Base-by-base conservation (phyloP, 2,113 vertebrate species). In the Sturnira hondurensis region DNA sequence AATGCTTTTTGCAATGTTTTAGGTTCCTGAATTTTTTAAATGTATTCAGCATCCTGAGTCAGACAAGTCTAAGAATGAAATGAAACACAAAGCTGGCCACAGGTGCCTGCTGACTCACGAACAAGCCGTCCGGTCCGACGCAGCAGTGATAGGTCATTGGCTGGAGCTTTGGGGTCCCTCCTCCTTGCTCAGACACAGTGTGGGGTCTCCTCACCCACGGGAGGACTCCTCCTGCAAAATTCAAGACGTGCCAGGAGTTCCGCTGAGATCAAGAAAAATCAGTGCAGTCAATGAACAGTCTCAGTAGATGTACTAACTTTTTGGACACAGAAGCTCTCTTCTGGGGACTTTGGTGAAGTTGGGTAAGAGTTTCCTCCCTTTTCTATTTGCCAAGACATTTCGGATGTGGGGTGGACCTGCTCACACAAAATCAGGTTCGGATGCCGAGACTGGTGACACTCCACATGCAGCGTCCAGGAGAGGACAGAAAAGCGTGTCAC, bases 21-120 rank as follows among this genome's bases (percentile, higher is more conserved):
- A 4, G 56, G 31, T 43, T 94, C 80, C 74, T 80, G 22, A 54
- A 65, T 81, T 93, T 92, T 95, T n/a, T 81, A 77, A 71, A 68
- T 61, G 43, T 68, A 20, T 19, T 50, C 43, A 41, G 78, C 52
- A 85, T 85, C 70, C 41, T 33, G 61, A 92, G 67, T 70, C 28
- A 82, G 74, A 77, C 71, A 76, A 91, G 73, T 26, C 50, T 52
- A 71, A 95, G 95, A 95, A 80, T 68, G 65, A 76, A 50, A 94
- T 45, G 9, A 67, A 86, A 89, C 17, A 19, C 50, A 50, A 47
- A 43, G 20, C 31, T 70, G 76, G 68, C 77, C 15, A 2, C 4
- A 16, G 9, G 24, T 47, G 82, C 83, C 65, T 41, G 78, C 50
- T 96, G 95, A 96, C 89, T 89, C 86, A 70, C 14, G 19, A 65